Evolutionary conservation across 2,113 vertebrate species (phyloP), one percentile per base, ranked within the genome.

Genomic region (Plecotus auritus): DNA sequence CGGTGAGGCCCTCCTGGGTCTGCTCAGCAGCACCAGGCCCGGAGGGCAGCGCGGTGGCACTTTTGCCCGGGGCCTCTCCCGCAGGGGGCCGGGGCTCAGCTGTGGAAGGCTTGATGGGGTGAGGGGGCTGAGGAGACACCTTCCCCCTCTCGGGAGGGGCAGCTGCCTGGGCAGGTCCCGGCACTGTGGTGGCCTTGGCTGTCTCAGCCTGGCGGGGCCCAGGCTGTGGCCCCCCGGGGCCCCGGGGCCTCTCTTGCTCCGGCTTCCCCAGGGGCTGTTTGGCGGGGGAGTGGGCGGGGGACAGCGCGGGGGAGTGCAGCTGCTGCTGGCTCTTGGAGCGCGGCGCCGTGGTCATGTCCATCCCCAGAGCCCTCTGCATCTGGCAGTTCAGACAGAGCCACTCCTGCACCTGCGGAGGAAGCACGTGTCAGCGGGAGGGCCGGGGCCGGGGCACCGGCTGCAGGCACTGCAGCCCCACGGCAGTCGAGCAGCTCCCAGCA

Each of bases 301-400:
- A 98, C 0, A 98, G 98, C 0, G 98, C 98, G 18, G 99, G 99
- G 82, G 99, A 99, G 97, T 99, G 98, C 90, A 99, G 99, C 98
- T 99, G 99, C 96, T 99, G 99, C 98, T 99, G 99, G 98, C 99
- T 99, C 97, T 99, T 99, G 98, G 99, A 99, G 90, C 99, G 99
- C 69, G 99, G 99, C n/a, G 99, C 99, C 0, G 99, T 99, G 90
- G 99, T 99, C 99, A 99, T 99, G 98, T 99, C 99, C 99, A 99
- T 99, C 85, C 99, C 99, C 97, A 99, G 96, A 0, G 99, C 99
- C 97, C 99, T 99, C 98, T 99, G 99, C 99, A 99, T 99, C 99
- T 99, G 99, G 98, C 99, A 99, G 98, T 99, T 99, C 97, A 99
- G 98, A 98, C 99, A 99, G 80, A 99, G 98, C 99, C 99, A 99